Base-by-base conservation (phyloP, 2,888 invertebrate genomes). In the Agrochola circellaris region DNA sequence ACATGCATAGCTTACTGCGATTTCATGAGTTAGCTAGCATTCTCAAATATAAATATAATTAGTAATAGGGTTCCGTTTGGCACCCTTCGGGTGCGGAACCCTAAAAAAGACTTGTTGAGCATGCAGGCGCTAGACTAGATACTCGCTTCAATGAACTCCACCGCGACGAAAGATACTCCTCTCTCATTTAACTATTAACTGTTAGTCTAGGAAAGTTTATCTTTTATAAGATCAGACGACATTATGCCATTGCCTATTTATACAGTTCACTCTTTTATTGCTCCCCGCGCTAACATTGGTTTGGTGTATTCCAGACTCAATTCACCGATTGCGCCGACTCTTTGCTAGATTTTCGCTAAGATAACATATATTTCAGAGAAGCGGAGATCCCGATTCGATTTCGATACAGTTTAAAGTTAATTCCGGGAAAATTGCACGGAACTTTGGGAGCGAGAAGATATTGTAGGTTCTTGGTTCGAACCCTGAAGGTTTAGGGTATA, bases 81-180 rank as follows among this genome's bases (percentile, higher is more conserved):
- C n/a, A n/a, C n/a, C n/a, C n/a, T n/a, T n/a, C n/a, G n/a, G n/a
- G n/a, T n/a, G n/a, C 34, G 34, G 34, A 34, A 34, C 34, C 34
- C 34, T 34, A 34, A 38, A 38, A 38, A 38, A 38, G 6, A 82
- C 82, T 77, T 85, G 83, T 84, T 85, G 78, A 85, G 58, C 56
- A 38, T 58, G 15, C 34, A 60, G 20, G 4, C 58, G n/a, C 8
- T 30, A 6, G 26, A 71, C 65, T 34, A 34, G 34, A 34, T 20
- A 48, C 20, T 48, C 48, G 7, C 48, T 48, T 48, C 7, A 48
- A 48, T 7, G 48, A 0, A 20, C 0, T 48, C 7, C 7, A 17
- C 17, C 48, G 48, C 48, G 48, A 48, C 17, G 2, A 17, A 6
- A 1, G 17, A 48, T 17, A 17, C 48, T 17, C 48, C 6, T 48